These are phyloP conservation scores for Enoplosus armatus DNA, from an alignment of 2,797 vertebrate species.

Conservation along the genomic window DNA sequence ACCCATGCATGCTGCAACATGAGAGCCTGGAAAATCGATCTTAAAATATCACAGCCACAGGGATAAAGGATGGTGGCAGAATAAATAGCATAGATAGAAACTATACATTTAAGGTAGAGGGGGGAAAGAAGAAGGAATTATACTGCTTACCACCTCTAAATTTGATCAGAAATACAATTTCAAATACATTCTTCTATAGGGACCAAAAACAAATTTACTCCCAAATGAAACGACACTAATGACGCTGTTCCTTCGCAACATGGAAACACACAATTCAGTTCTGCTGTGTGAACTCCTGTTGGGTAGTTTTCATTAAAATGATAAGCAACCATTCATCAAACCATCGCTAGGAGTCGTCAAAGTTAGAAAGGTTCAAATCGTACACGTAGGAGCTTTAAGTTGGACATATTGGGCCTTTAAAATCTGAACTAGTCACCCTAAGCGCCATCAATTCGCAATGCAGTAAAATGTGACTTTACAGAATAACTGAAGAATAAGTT, in stretches of 20 bases:
- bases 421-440: not conserved
- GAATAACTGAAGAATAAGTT: not conserved
- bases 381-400: not conserved
- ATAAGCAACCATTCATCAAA: constrained; percentile 1
- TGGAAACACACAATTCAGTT: not conserved
- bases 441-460: not conserved
- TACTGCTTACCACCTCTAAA: not conserved
- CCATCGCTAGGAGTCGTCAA: not conserved
- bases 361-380: not conserved
- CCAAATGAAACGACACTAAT: not conserved
- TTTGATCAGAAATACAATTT: not conserved
- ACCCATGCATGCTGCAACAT: not conserved
- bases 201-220: not conserved
- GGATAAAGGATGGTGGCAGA: not conserved
- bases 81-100: not conserved
- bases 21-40: constrained; percentile 12
- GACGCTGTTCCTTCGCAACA: not conserved
- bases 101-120: not conserved
- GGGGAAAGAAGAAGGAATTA: not conserved
- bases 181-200: not conserved
- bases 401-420: not conserved
- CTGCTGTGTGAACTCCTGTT: not conserved
- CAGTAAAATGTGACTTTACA: not conserved
- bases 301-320: not conserved
- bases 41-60: constrained; percentile 13